Evolutionary conservation across 2,797 vertebrate genomes (phyloP).

Genomic region (Gambusia yucatana): DNA sequence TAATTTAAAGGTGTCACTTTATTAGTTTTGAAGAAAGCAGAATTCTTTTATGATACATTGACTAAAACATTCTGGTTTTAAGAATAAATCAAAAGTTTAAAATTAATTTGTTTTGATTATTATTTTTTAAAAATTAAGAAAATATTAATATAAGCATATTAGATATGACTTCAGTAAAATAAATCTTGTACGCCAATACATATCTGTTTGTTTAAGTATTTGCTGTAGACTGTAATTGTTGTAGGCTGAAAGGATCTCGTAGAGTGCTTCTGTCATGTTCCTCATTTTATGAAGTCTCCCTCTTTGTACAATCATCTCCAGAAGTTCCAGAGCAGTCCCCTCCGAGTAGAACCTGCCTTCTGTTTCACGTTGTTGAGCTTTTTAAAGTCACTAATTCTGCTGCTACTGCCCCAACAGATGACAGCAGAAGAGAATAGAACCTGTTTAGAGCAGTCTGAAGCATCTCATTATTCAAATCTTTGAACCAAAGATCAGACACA

Average conservation of each 20-base stretch:
- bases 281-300: background rate
- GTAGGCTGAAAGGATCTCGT: background rate
- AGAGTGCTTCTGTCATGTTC: background rate
- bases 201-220: background rate
- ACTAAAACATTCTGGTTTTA: background rate
- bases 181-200: background rate
- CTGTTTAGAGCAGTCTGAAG: background rate
- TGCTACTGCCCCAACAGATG: background rate
- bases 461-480: background rate
- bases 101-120: background rate
- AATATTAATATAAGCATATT: no score
- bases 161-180: no score
- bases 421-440: background rate
- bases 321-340: background rate
- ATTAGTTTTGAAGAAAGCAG: background rate
- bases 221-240: background rate
- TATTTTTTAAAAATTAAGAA: background rate
- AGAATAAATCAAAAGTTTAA: background rate
- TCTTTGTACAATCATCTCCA: background rate
- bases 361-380: background rate
- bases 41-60: background rate
- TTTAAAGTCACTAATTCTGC: background rate
- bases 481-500: conserved; percentile 3
- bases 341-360: background rate
- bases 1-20: background rate